Conservation (phyloP, 1,140 invertebrate species). For the Trachymyrmex cornetzi region DNA sequence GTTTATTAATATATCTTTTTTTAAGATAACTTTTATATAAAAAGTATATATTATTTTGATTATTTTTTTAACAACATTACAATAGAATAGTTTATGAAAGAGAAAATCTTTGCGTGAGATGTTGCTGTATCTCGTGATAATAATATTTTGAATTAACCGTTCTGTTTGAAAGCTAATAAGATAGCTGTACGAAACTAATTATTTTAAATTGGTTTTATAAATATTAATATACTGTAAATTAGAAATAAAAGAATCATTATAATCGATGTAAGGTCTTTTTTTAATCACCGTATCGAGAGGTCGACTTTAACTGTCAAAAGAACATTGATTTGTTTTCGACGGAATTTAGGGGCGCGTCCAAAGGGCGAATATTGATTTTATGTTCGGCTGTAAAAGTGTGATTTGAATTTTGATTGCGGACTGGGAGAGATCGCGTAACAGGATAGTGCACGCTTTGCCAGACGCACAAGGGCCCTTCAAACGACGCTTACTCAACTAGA, state of each 20-base stretch:
- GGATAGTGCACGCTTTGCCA: slow-evolving; percentile 87
- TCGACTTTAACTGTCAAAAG: slow-evolving; percentile 65
- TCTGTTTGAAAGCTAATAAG: slow-evolving; percentile 3
- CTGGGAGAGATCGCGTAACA: slow-evolving; percentile 86
- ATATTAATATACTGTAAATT: background rate
- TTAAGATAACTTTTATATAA: background rate
- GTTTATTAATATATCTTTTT: background rate
- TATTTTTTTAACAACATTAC: background rate
- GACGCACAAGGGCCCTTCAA: slow-evolving; percentile 84
- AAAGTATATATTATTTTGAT: background rate
- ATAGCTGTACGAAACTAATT: background rate
- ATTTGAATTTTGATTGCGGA: slow-evolving; percentile 87
- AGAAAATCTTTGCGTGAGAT: background rate
- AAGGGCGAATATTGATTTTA: slow-evolving; percentile 86
- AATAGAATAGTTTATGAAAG: background rate
- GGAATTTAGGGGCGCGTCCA: slow-evolving; percentile 79
- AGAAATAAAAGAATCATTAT: background rate
- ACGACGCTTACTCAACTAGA: slow-evolving; percentile 85
- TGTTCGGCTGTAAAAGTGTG: slow-evolving; percentile 86
- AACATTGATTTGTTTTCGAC: slow-evolving; percentile 81
- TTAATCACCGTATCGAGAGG: slow-evolving; percentile 15
- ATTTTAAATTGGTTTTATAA: slow-evolving; percentile 2
- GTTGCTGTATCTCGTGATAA: background rate
- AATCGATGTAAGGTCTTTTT: background rate
- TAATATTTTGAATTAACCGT: background rate